These are phyloP conservation scores for Nemotelus nigrinus DNA, from an alignment of 2,888 invertebrate species.

Conservation along the genomic window DNA sequence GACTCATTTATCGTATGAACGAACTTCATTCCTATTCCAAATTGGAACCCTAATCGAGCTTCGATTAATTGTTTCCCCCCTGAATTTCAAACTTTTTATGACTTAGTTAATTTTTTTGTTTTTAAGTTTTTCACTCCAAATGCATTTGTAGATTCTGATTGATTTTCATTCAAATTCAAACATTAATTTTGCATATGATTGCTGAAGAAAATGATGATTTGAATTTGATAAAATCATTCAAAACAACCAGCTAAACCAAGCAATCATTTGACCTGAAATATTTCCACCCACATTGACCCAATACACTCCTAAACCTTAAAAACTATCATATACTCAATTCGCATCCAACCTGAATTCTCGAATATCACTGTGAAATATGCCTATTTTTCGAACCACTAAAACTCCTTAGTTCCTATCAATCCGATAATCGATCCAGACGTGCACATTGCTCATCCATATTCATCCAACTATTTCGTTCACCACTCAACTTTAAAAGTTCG, in stretches of 20 bases:
- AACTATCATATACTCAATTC: background rate
- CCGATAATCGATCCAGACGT: background rate
- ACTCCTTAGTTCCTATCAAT: too few relatives aligned
- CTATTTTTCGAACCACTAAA: background rate
- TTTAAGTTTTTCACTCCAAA: background rate
- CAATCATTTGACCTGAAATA: too few relatives aligned
- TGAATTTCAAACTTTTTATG: background rate
- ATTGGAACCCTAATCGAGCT: background rate
- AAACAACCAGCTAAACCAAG: too few relatives aligned
- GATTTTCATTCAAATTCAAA: too few relatives aligned
- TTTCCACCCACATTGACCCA: background rate
- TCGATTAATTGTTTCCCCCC: background rate
- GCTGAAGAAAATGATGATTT: too few relatives aligned
- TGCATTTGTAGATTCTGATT: too few relatives aligned
- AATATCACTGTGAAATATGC: conserved; percentile 15
- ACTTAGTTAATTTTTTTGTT: background rate
- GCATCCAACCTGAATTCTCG: background rate
- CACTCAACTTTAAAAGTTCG: background rate
- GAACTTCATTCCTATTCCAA: too few relatives aligned
- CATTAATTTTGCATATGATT: too few relatives aligned
- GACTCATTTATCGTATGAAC: background rate
- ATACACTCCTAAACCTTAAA: background rate
- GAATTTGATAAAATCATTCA: too few relatives aligned
- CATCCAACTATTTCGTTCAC: conserved; percentile 1
- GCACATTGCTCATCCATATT: background rate